Base-by-base conservation (phyloP, 2,888 invertebrate species). In the Eupsilia transversa region DNA sequence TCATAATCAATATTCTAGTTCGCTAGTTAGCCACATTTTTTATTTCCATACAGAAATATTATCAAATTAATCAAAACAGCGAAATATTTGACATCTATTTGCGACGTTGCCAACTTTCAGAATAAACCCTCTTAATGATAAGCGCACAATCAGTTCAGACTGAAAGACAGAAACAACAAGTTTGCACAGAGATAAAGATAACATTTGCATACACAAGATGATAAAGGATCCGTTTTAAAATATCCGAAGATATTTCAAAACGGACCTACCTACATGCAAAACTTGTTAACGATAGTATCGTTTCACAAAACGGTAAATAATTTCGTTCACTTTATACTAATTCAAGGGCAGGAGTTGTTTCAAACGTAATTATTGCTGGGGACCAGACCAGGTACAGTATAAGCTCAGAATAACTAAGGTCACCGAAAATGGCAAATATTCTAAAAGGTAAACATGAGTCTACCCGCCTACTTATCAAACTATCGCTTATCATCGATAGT, bases 161-260 rank as follows among this genome's bases (percentile, higher is more conserved):
- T 57, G 14, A 52, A 14, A 49, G 52, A 43, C 20, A 43, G 14
- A 57, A 64, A 52, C 17, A 43, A 59, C 30, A 43, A 52, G 64
- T 54, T 65, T 65, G 4, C n/a, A 33, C 1, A 33, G 54, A 60
- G 72, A 71, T 72, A 54, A 61, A 56, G 65, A 72, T 66, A 78
- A 65, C 3, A 78, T 72, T 56, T 72, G 61, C 43, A 41, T 49
- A 56, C 61, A 77, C 33, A 76, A 69, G 33, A 27, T 35, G 41
- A 35, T 69, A 56, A 38, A 17, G 30, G 23, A 54, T 38, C 38
- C 14, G 38, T 38, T 38, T 38, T 38, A 2, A 38, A 38, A 38
- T 41, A 41, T 41, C 41, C 14, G 14, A 14, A 20, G 14, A 12
- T 27, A 41, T 10, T 38, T 59, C 2, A 12, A 43, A n/a, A 52